Evolutionary conservation across 2,797 vertebrate genomes (phyloP).

Genomic region (Buceros bicornis): DNA sequence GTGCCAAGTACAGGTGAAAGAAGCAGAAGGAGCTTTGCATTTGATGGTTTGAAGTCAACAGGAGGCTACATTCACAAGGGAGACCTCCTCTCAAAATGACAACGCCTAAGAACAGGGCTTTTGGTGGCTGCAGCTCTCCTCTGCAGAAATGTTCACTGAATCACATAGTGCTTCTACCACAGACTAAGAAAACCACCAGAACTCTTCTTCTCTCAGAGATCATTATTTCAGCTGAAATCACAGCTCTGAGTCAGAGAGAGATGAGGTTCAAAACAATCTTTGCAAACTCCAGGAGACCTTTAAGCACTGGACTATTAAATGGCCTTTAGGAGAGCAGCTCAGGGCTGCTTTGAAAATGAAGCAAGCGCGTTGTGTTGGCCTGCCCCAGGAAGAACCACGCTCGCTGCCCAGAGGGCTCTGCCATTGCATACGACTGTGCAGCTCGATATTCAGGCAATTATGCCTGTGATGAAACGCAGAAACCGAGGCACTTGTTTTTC

Average conservation of each 20-base stretch:
- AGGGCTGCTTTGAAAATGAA: background rate
- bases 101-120: background rate
- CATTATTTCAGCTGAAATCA: background rate
- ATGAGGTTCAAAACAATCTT: background rate
- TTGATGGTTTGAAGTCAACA: background rate
- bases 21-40: background rate
- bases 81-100: background rate
- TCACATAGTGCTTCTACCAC: background rate
- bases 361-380: background rate
- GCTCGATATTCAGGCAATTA: background rate
- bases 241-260: background rate
- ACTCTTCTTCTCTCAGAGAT: background rate
- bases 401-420: background rate
- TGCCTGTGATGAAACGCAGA: background rate
- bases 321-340: background rate
- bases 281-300: background rate
- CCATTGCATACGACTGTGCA: rapidly evolving
- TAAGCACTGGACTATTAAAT: background rate
- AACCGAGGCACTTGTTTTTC: background rate
- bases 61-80: background rate
- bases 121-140: background rate
- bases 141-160: background rate
- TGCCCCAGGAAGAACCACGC: rapidly evolving
- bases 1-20: background rate
- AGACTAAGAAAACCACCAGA: background rate